Conservation (phyloP, 2,888 invertebrate species). For the Drosophila falleni region DNA sequence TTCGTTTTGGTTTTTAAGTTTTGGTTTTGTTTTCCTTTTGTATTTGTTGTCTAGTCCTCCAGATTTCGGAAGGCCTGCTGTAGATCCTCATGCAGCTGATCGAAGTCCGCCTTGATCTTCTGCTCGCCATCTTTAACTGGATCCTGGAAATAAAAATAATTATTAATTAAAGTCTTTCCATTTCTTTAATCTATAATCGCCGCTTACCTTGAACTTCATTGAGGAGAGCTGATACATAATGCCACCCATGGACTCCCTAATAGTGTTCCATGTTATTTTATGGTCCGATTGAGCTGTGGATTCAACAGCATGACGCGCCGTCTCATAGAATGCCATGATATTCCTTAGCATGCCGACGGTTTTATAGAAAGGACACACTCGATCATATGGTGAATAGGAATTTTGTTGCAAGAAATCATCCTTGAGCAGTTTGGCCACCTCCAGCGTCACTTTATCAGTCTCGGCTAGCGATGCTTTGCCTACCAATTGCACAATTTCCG, state of each 20-base stretch:
- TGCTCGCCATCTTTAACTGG: conserved; percentile 98
- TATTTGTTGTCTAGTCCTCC: conserved; percentile 90
- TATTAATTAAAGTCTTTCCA: neutral
- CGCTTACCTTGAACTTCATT: conserved; percentile 98
- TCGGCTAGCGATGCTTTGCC: conserved; percentile 99
- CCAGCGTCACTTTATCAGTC: conserved; percentile 99
- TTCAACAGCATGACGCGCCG: conserved; percentile 98
- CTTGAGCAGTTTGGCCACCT: conserved; percentile 98
- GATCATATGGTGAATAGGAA: conserved; percentile 96
- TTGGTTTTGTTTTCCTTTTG: conserved; percentile 35
- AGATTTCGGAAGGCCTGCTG: conserved; percentile 98
- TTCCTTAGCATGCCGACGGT: conserved; percentile 99
- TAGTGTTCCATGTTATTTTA: conserved; percentile 98
- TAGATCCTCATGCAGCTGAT: conserved; percentile 98
- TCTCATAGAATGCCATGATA: conserved; percentile 98
- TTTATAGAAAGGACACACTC: conserved; percentile 99
- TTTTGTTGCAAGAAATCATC: conserved; percentile 99
- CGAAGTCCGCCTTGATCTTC: conserved; percentile 98
- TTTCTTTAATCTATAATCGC: neutral
- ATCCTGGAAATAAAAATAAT: conserved; percentile 88
- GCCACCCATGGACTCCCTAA: conserved; percentile 97
- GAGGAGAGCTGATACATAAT: conserved; percentile 98
- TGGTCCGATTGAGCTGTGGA: conserved; percentile 98
- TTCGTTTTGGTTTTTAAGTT: conserved; percentile 54
- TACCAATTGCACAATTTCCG: conserved; percentile 99